A percentile compares a stretch with the other conserved stretches of the same genome.
phyloP scores from a whole-genome alignment of 2,888 invertebrate species.

The Agriopis aurantiaria region DNA sequence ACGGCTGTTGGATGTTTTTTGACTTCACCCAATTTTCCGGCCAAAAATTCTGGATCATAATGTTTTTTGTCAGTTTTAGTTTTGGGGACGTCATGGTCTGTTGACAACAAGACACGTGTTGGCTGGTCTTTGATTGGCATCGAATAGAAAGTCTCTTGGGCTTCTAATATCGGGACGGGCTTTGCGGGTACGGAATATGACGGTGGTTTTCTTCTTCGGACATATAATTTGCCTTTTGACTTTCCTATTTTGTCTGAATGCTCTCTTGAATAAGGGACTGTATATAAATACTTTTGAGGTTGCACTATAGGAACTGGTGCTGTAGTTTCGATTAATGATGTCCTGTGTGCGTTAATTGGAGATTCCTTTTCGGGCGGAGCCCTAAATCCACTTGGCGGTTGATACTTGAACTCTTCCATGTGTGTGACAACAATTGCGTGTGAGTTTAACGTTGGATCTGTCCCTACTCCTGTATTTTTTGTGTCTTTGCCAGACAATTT shows the following conservation, averaged over 20 bases:
- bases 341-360: neutral
- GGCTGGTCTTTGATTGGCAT: neutral
- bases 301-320: conserved; percentile 2
- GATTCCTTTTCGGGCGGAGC: neutral
- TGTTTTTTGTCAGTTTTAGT: neutral
- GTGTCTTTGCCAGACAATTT: conserved; percentile 13
- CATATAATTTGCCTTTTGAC: neutral
- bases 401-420: neutral
- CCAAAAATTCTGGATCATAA: neutral
- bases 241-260: neutral
- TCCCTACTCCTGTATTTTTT: neutral
- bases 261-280: conserved; percentile 1
- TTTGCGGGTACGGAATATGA: neutral
- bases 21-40: neutral
- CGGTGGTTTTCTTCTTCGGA: neutral
- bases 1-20: neutral
- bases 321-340: neutral
- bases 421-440: neutral
- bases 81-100: neutral
- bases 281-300: conserved; percentile 11
- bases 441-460: neutral
- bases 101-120: neutral
- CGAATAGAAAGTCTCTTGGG: conserved; percentile 14
- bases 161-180: conserved; percentile 6
- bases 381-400: neutral